Percentiles rank a stretch among this genome's conserved stretches.
Conservation (phyloP, 2,797 vertebrate species). For the Uromys caudimaculatus region DNA sequence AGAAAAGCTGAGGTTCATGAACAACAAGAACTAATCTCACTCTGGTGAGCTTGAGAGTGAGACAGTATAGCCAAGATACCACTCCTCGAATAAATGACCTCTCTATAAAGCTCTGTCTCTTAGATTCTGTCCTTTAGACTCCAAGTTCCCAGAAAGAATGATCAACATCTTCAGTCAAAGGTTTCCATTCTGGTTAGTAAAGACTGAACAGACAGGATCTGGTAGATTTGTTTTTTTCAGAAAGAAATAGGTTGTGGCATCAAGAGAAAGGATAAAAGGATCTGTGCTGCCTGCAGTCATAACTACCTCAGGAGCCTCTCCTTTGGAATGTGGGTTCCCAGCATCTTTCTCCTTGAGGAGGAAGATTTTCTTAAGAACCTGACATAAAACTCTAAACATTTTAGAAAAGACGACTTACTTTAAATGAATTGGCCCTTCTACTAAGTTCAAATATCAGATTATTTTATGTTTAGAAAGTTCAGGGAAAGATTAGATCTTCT, state of each 20-base stretch:
- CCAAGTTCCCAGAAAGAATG: neutral
- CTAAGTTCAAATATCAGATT: slow-evolving; percentile 71
- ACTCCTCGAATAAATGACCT: neutral
- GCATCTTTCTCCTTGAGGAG: neutral
- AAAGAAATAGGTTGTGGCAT: neutral
- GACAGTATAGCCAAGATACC: neutral
- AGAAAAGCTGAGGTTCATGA: neutral
- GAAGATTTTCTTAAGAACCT: slow-evolving; percentile 54
- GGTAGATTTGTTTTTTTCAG: neutral
- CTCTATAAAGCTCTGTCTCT: neutral
- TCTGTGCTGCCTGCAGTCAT: neutral
- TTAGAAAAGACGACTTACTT: slow-evolving; percentile 58
- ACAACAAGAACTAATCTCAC: neutral
- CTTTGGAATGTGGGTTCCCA: neutral
- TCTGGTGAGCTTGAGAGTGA: neutral
- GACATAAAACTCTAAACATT: slow-evolving; percentile 14
- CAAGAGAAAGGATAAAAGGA: neutral
- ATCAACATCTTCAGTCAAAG: neutral
- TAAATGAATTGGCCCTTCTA: slow-evolving; percentile 58
- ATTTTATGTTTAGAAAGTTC: slow-evolving; percentile 74
- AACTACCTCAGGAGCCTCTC: neutral
- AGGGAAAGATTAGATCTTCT: slow-evolving; percentile 71
- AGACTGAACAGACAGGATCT: neutral
- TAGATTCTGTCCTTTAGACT: neutral
- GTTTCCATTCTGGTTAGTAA: neutral